Base-by-base conservation (phyloP, 1,140 invertebrate genomes). In the Hetaerina americana region DNA sequence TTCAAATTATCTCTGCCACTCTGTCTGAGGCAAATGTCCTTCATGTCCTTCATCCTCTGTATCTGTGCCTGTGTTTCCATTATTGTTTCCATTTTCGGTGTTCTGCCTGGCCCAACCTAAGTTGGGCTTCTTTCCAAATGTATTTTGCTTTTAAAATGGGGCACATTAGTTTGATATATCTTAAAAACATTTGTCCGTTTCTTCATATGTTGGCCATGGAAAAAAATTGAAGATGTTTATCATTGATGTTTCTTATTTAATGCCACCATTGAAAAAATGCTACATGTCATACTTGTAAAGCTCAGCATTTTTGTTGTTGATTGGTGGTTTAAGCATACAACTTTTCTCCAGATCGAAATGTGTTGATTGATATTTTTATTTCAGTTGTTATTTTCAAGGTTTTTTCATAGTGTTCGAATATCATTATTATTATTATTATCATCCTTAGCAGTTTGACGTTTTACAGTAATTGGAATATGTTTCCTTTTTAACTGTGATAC, bases 171-270 rank as follows among this genome's bases (percentile, higher is more conserved):
- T 57, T 57, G 22, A n/a, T n/a, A n/a, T 18, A 57, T 57, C 40
- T n/a, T 18, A 57, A 57, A 18, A 57, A 57, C 40, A 57, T n/a
- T 18, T 57, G 22, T 57, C 40, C 40, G 22, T 57, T n/a, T 57
- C 15, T 57, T 57, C 40, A 57, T 57, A 57, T 57, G 10, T 57
- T 57, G 40, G 40, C 40, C 40, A 10, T 57, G 40, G 22, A 18
- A n/a, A 57, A 18, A n/a, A 57, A 10, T n/a, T 57, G 40, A 57
- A 57, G 15, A 28, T 26, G 27, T 70, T n/a, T 40, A 70, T 31
- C 25, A 70, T 31, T 70, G n/a, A 22, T 70, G 27, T 70, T 70
- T 24, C 27, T 26, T n/a, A n/a, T 70, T 28, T 70, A 24, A 18
- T 70, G 69, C 28, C 22, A 70, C 24, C 26, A 70, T 22, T n/a